Evolutionary conservation across 1,140 invertebrate genomes (phyloP), one percentile per base, ranked within the genome.

Genomic region (Physella acuta): DNA sequence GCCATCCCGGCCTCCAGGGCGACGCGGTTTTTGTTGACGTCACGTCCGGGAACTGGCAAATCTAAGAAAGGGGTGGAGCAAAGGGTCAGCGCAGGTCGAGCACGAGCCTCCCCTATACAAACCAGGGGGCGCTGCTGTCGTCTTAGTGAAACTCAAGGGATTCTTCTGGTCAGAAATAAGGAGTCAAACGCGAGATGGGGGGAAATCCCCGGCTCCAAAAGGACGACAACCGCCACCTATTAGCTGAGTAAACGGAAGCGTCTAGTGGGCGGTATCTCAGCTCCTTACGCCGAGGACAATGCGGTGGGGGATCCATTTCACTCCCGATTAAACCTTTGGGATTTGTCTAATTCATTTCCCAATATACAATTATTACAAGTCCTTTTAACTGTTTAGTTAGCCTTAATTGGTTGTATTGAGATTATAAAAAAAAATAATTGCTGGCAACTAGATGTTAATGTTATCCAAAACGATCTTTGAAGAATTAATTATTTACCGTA

Each of bases 51-150:
- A 36, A 61, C 20, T 26, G 33, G 34, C 20, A 36, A 26, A 61
- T 61, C 59, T 39, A 34, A 61, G 59, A 61, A 61, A 61, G 11
- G 59, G 59, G 59, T 37, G 59, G 59, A 61, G 59, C 59, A 8
- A 61, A 24, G 36, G 58, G 34, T 61, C 34, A 44, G 17, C 20
- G 36, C n/a, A 26, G 11, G 11, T 44, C 17, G 11, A 2, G 36
- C 34, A 39, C 36, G 59, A 61, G 59, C 33, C 59, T 11, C 30
- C 33, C 59, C n/a, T 61, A 24, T 36, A 61, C 59, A 61, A 61
- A 61, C 59, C 17, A 39, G 37, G 37, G 36, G 59, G 8, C 33
- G 59, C 11, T 26, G 36, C 36, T 37, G 24, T 61, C 4, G 3
- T 11, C 33, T 61, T 39, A 44, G 3, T 24, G 59, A 61, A 61